Conservation (phyloP, 2,113 vertebrate genomes). For the Tychaedon coryphoeus region DNA sequence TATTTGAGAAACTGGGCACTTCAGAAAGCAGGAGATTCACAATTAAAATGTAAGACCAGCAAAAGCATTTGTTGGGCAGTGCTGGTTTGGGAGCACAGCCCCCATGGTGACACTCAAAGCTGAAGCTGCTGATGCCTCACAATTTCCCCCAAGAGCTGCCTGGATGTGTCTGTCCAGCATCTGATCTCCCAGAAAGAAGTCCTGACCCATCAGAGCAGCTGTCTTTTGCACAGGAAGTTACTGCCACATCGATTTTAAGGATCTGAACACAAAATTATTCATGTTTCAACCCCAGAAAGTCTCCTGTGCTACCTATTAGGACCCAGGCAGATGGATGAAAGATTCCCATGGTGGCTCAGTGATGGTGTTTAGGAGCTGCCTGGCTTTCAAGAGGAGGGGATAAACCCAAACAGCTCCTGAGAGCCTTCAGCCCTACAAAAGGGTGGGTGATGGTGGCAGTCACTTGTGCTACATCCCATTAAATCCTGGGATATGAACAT, state of each 20-base stretch:
- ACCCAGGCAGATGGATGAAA: background rate
- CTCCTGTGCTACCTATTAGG: background rate
- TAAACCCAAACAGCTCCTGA: background rate
- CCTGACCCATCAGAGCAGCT: slow-evolving; percentile 23
- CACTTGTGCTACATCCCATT: background rate
- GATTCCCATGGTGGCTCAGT: background rate
- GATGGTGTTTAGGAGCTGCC: background rate
- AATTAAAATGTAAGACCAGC: background rate
- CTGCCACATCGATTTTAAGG: slow-evolving; percentile 52
- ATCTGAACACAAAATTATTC: background rate
- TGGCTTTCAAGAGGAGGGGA: background rate
- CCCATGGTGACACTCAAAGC: background rate
- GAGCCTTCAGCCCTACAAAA: background rate
- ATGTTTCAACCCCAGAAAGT: background rate
- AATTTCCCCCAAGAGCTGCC: slow-evolving; percentile 1
- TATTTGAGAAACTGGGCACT: background rate
- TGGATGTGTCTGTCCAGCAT: background rate
- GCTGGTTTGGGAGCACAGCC: background rate
- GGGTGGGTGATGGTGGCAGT: background rate
- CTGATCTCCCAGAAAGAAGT: slow-evolving; percentile 22
- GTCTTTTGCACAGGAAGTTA: slow-evolving; percentile 3
- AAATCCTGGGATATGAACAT: background rate
- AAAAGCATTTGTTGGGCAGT: background rate
- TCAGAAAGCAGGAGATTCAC: background rate
- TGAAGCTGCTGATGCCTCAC: slow-evolving; percentile 40